Percentiles rank a stretch among this genome's conserved stretches.
Conservation (phyloP, 2,113 vertebrate genomes). For the Cyanoramphus novaezelandiae region DNA sequence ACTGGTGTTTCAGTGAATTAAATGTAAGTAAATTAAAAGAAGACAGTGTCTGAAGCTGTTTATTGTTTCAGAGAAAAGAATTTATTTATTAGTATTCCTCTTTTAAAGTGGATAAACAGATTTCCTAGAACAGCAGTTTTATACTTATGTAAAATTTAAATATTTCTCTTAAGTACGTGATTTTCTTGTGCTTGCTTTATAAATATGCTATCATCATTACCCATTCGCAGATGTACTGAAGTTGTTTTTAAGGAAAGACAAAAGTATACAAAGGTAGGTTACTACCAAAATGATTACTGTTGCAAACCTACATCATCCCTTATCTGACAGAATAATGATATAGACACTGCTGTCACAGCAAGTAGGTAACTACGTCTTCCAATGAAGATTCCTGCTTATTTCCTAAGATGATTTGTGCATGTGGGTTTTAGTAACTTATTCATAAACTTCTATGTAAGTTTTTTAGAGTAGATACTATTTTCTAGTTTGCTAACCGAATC, state of each 20-base stretch:
- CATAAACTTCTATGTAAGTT: neutral
- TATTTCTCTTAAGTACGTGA: conserved; percentile 30
- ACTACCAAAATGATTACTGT: neutral
- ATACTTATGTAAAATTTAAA: conserved; percentile 35
- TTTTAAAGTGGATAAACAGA: conserved; percentile 2
- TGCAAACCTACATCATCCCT: neutral
- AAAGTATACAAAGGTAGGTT: neutral
- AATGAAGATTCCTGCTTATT: neutral
- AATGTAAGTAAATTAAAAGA: neutral
- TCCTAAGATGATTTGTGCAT: neutral
- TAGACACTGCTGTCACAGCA: neutral
- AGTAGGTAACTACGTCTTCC: neutral
- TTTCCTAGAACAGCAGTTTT: conserved; percentile 39
- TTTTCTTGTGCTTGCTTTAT: conserved; percentile 54
- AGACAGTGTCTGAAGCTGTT: conserved; percentile 1
- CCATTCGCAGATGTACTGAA: neutral
- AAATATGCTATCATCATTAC: conserved; percentile 35
- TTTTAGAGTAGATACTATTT: neutral
- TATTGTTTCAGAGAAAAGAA: conserved; percentile 23
- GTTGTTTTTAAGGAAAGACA: neutral
- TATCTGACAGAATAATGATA: neutral
- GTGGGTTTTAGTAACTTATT: neutral
- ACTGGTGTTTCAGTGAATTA: neutral
- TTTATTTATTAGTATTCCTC: neutral
- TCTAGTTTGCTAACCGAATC: neutral